phyloP scores from a whole-genome alignment of 2,797 vertebrate species.

The Rousettus madagascariensis region DNA sequence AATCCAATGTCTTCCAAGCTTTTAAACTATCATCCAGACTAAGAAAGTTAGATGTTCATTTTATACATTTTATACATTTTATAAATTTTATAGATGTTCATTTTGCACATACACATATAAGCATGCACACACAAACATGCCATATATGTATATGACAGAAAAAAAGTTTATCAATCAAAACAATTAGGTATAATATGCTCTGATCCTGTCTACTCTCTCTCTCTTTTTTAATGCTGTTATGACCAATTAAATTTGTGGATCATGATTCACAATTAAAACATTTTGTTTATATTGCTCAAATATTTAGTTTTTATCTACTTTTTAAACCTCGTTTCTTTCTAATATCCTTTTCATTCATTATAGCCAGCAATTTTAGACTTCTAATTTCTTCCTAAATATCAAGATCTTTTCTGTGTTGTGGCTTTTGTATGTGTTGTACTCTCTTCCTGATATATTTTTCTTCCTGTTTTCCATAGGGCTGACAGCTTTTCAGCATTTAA shows the following conservation, averaged over 20 bases:
- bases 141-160: background rate
- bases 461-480: background rate
- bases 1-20: background rate
- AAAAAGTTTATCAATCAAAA: background rate
- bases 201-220: background rate
- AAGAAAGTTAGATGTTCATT: background rate
- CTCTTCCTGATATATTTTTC: background rate
- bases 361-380: background rate
- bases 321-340: background rate
- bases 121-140: background rate
- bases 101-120: background rate
- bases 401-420: background rate
- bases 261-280: background rate
- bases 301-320: background rate
- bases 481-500: background rate
- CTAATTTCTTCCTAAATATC: background rate
- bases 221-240: background rate
- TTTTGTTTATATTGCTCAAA: background rate
- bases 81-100: background rate
- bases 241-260: background rate
- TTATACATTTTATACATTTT: slow-evolving; percentile 15
- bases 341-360: background rate
- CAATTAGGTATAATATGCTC: background rate
- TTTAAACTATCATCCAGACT: background rate
- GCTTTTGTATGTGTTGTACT: background rate